phyloP scores from a whole-genome alignment of 2,888 invertebrate species.

The Leptura quadrifasciata region DNA sequence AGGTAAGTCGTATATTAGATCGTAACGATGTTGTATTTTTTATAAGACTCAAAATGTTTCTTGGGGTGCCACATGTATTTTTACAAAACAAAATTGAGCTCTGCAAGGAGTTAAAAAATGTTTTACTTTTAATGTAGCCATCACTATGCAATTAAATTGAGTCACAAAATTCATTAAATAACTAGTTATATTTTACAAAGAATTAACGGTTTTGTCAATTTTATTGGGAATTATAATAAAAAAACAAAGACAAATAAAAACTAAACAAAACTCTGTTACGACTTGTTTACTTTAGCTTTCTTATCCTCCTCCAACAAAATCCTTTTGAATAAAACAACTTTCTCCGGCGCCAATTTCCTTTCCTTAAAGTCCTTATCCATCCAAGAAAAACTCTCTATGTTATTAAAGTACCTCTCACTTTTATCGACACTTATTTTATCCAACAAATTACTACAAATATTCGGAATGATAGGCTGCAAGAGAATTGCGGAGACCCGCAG shows the following conservation, averaged over 20 bases:
- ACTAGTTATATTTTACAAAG: neutral
- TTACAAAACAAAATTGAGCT: no score
- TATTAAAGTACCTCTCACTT: slow-evolving; percentile 75
- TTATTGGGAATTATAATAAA: no score
- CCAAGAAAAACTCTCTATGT: slow-evolving; percentile 71
- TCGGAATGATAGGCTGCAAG: slow-evolving; percentile 91
- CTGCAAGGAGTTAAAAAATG: no score
- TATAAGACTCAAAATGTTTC: no score
- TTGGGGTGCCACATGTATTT: no score
- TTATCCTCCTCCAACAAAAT: slow-evolving; percentile 62
- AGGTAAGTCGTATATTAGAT: no score
- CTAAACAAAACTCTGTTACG: neutral
- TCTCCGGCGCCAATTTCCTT: slow-evolving; percentile 59
- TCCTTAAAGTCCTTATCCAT: slow-evolving; percentile 57
- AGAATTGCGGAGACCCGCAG: slow-evolving; percentile 87
- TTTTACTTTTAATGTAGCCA: no score
- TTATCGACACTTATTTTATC: slow-evolving; percentile 78
- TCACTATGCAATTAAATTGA: no score
- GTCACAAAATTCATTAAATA: no score
- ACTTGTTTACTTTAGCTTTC: slow-evolving; percentile 45
- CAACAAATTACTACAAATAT: slow-evolving; percentile 80
- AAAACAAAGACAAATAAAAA: neutral
- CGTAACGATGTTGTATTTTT: no score
- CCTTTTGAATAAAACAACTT: slow-evolving; percentile 67
- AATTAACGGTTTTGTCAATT: no score